Evolutionary conservation across 2,888 invertebrate species (phyloP), one percentile per base, ranked within the genome.

Genomic region (Coleophora flavipennella): DNA sequence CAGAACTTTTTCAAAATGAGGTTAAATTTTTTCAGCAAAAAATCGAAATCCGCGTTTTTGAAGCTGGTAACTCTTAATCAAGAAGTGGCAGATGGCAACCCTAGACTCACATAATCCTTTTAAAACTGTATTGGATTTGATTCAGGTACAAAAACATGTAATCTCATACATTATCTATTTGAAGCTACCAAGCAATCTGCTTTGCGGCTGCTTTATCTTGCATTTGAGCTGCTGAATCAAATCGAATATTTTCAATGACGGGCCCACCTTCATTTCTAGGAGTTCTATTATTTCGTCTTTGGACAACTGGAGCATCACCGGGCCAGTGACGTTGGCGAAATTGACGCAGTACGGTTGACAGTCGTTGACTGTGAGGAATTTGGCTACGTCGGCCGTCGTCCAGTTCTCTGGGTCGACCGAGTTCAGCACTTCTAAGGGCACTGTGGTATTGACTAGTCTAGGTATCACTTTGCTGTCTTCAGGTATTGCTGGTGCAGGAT

Each of bases 211-310:
- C 72, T 91, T 91, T 47, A 92, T 90, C 86, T 94, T 93, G 71
- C 91, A 91, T 83, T 95, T 95, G 38, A 97, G 86, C 67, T 96
- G 95, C 62, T 95, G 94, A 63, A 97, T 94, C 50, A 97, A 88
- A 83, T 97, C 95, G 65, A 89, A 93, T 58, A 97, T 96, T 86
- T 97, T 97, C 44, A 97, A 75, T 12, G 96, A 95, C 7, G 97
- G 97, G 1, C 97, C 97, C 43, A 97, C 96, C 87, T 96, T 97
- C 89, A 94, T 96, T 53, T 94, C 93, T 14, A 96, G 90, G 47
- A 96, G 84, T 58, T 92, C 92, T 55, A 96, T 91, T 48, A 97
- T 93, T 78, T 96, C 92, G 67, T 96, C 96, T 81, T 96, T 95
- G 36, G 91, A 91, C 43, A 97, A 81, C 49, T 90, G 88, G 44